Evolutionary conservation across 2,113 vertebrate genomes (phyloP).

Genomic region (Toxotes jaculatrix): DNA sequence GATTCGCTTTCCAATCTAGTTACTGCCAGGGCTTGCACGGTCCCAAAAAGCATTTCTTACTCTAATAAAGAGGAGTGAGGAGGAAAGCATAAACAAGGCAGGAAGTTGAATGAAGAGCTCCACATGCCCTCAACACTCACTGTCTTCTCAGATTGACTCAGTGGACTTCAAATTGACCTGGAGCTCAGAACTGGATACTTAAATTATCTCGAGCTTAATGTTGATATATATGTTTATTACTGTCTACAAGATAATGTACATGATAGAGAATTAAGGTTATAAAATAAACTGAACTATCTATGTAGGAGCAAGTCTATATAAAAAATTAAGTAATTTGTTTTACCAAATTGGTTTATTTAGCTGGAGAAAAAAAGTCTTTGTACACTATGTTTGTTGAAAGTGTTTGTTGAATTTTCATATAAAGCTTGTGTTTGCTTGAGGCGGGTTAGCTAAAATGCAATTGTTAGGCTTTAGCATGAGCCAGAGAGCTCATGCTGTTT

Average conservation of each 20-base stretch:
- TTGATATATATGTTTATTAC: conserved; percentile 39
- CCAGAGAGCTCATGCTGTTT: conserved; percentile 56
- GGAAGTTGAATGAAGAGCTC: conserved; percentile 62
- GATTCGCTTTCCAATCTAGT: conserved; percentile 83
- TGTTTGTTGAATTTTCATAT: conserved; percentile 47
- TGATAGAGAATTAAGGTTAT: conserved; percentile 14
- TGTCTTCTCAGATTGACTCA: conserved; percentile 62
- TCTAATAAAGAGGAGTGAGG: conserved; percentile 77
- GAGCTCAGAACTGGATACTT: conserved; percentile 45
- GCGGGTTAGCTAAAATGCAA: conserved; percentile 52
- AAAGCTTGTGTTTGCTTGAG: conserved; percentile 52
- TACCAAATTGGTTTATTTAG: conserved; percentile 42
- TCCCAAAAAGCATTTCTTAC: conserved; percentile 78
- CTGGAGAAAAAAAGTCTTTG: conserved; percentile 15
- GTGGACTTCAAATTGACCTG: conserved; percentile 72
- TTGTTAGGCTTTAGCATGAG: conserved; percentile 47
- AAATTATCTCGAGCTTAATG: conserved; percentile 36
- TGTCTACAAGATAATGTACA: conserved; percentile 25
- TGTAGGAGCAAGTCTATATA: conserved; percentile 2
- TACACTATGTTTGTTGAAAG: conserved; percentile 48
- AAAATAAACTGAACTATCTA: conserved; percentile 15
- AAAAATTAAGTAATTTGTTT: conserved; percentile 35
- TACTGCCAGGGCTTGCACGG: conserved; percentile 69
- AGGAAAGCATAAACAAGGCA: conserved; percentile 56
- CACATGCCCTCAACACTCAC: conserved; percentile 46